Percentiles rank a stretch among this genome's conserved stretches.
Conservation (phyloP, 2,797 vertebrate species). For the Periparus ater region DNA sequence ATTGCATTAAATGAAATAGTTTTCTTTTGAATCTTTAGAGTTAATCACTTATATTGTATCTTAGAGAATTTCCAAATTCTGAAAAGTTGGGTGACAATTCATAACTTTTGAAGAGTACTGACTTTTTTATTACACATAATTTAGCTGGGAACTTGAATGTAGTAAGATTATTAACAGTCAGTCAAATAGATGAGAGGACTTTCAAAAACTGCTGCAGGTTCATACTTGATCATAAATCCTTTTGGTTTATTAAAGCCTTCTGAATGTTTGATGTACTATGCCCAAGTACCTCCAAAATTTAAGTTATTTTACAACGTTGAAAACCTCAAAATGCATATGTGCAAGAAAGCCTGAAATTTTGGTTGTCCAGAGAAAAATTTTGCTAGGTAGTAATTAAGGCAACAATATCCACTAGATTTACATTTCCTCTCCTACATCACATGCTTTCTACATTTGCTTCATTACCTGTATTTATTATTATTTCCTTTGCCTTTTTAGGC, state of each 20-base stretch:
- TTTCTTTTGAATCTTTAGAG: not conserved
- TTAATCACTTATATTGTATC: not conserved
- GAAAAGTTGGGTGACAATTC: not conserved
- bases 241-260: not conserved
- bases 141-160: not conserved
- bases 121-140: not conserved
- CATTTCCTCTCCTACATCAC: not conserved
- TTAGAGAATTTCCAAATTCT: not conserved
- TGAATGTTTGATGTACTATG: not conserved
- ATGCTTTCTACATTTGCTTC: not conserved
- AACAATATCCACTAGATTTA: not conserved
- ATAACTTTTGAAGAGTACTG: not conserved
- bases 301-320: not conserved
- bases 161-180: not conserved
- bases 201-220: not conserved
- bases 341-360: not conserved
- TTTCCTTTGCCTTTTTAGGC: not conserved
- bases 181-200: not conserved
- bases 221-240: not conserved
- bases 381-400: not conserved
- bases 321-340: not conserved
- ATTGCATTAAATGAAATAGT: not conserved
- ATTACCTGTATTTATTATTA: not conserved
- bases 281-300: not conserved
- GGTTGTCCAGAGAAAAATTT: not conserved